Evolutionary conservation across 2,113 vertebrate genomes (phyloP), one percentile per base, ranked within the genome.

Genomic region (Scatophagus argus): DNA sequence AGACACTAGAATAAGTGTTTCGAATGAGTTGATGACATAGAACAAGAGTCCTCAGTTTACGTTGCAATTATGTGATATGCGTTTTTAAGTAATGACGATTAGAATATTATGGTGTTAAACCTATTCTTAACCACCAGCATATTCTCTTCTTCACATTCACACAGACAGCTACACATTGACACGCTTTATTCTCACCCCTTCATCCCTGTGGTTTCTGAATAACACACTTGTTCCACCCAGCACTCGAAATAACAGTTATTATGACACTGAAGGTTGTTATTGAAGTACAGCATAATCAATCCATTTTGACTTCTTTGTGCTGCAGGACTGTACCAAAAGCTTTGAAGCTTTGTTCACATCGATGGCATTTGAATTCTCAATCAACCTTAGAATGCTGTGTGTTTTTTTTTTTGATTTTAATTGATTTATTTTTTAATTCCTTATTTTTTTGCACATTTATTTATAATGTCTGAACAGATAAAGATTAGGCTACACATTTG

Each of bases 171-270:
- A 29, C 11, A 44, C 14, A 41, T 47, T 47, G 3, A 61, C 31
- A 12, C 7, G 4, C 27, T 25, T 44, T 8, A 47, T 47, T 58
- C 10, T 32, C 59, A 32, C 27, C 39, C 39, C 19, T 21, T 39
- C 59, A 66, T 58, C 77, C 43, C 16, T 25, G 70, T 49, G 74
- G 61, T 46, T 73, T 75, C 32, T 70, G 10, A 80, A 80, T 56
- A 58, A 63, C 78, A 79, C 54, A 25, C 11, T 67, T 65, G 34
- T 39, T 32, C 27, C 34, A 2, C 16, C 49, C 16, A 68, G 43
- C 29, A 11, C 12, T n/a, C n/a, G 19, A 52, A 77, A 86, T 84
- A 7, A 84, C 68, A 52, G 71, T 84, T 85, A 77, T 80, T 74
- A 49, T 27, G 29, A 61, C 11, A 34, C 12, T 32, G 31, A 13